Evolutionary conservation across 2,888 invertebrate genomes (phyloP), one percentile per base, ranked within the genome.

Genomic region (Leptinotarsa peninsularis): DNA sequence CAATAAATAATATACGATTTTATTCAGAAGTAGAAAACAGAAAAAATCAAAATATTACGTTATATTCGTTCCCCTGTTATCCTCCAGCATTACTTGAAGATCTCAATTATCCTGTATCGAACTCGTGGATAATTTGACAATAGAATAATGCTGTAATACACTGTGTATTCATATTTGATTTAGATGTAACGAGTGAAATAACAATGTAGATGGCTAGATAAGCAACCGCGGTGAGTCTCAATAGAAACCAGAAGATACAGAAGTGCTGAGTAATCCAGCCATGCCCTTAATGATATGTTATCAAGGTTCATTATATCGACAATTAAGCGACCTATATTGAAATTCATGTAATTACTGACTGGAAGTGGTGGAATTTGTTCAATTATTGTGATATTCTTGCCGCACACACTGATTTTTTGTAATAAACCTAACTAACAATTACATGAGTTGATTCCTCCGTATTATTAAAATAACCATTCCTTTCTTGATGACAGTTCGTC

Each of bases 181-280:
- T 69, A 76, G 76, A 69, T 70, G 70, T 73, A 73, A 67, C 58
- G 58, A 67, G 70, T 73, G 52, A 66, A 67, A 49, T 73, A 73
- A 67, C 76, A 69, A 67, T 76, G 70, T 67, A 73, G 76, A 73
- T 75, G 71, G 56, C 21, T 63, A 67, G 73, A 76, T 76, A 72
- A 63, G 52, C 49, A 43, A 69, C 58, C 60, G 71, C 76, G 76
- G 73, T 66, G 49, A 27, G 50, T 73, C 58, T 72, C 74, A 72
- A 74, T 72, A 58, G 74, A 66, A 58, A 60, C 60, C 72, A 70
- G 67, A 72, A 75, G 56, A 33, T 49, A 49, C 58, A 58, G 70
- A 70, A 70, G 58, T 77, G 77, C 77, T 75, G 77, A 75, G 67
- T 77, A 75, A 77, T n/a, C 60, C 73, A 60, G 27, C 58, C 60